Conservation (phyloP, 2,888 invertebrate species). For the Chrysopilus asiliformis region DNA sequence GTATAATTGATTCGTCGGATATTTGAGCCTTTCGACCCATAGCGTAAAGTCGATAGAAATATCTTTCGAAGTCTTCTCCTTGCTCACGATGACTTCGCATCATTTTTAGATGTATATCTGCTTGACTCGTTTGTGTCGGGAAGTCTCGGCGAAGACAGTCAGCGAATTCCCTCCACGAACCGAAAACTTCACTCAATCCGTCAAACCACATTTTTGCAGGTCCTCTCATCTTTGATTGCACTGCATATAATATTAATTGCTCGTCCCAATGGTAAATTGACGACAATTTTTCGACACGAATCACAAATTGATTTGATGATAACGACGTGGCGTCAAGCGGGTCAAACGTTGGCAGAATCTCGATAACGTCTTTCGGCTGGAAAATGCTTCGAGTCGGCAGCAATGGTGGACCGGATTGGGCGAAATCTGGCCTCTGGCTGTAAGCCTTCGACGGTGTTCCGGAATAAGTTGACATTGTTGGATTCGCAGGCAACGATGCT, state of each 20-base stretch:
- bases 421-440: too few relatives aligned
- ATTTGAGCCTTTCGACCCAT: constrained; percentile 11
- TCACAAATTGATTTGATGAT: constrained; percentile 5
- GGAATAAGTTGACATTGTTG: too few relatives aligned
- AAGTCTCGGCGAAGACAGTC: constrained; percentile 5
- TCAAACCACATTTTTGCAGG: constrained; percentile 7
- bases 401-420: too few relatives aligned
- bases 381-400: too few relatives aligned
- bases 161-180: constrained; percentile 4
- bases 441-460: too few relatives aligned
- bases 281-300: constrained; percentile 5
- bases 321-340: constrained; percentile 5
- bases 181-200: constrained; percentile 6
- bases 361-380: constrained; percentile 4
- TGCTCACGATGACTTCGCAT: constrained; percentile 7
- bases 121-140: constrained; percentile 7
- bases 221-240: constrained; percentile 7
- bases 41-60: constrained; percentile 14
- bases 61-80: constrained; percentile 10
- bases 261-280: constrained; percentile 4
- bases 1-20: constrained; percentile 14
- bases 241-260: constrained; percentile 5
- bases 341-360: constrained; percentile 8
- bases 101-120: constrained; percentile 11
- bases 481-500: too few relatives aligned